phyloP scores from a whole-genome alignment of 2,113 vertebrate genomes.

The Tapirus terrestris region DNA sequence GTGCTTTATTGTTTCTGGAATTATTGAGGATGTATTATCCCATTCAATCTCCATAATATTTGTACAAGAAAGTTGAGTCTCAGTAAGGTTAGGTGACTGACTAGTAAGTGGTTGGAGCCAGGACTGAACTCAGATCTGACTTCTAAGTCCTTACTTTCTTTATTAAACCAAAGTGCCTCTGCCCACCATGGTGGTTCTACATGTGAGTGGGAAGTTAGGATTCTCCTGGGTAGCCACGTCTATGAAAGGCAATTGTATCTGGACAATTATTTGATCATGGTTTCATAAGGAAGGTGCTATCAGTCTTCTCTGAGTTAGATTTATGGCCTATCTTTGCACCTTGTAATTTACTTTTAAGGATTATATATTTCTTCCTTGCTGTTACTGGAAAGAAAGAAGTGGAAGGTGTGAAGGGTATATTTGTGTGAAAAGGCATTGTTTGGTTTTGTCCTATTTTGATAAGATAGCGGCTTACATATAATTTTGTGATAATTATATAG shows the following conservation, averaged over 20 bases:
- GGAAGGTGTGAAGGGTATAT: neutral
- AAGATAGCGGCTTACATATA: neutral
- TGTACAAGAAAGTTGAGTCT: neutral
- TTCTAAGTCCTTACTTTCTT: neutral
- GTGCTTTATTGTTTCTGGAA: neutral
- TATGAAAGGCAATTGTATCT: neutral
- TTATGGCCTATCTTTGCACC: neutral
- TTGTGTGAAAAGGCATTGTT: neutral
- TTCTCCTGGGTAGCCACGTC: neutral
- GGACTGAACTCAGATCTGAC: neutral
- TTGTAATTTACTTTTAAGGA: slow-evolving; percentile 15
- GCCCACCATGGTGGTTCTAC: neutral
- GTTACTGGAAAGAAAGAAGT: slow-evolving; percentile 11
- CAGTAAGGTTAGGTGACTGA: neutral
- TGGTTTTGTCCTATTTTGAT: slow-evolving; percentile 20
- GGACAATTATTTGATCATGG: neutral
- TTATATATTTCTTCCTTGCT: neutral
- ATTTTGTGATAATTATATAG: neutral
- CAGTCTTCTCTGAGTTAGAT: neutral
- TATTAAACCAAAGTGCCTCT: slow-evolving; percentile 12
- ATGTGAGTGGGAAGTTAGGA: neutral
- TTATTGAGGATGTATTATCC: neutral
- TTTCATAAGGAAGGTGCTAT: slow-evolving; percentile 15
- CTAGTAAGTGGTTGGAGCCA: neutral
- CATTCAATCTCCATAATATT: neutral